A percentile compares a stretch with the other conserved stretches of the same genome.
These are phyloP conservation scores for Heliconius congener DNA, from an alignment of 1,140 invertebrate species.

Conservation along the genomic window DNA sequence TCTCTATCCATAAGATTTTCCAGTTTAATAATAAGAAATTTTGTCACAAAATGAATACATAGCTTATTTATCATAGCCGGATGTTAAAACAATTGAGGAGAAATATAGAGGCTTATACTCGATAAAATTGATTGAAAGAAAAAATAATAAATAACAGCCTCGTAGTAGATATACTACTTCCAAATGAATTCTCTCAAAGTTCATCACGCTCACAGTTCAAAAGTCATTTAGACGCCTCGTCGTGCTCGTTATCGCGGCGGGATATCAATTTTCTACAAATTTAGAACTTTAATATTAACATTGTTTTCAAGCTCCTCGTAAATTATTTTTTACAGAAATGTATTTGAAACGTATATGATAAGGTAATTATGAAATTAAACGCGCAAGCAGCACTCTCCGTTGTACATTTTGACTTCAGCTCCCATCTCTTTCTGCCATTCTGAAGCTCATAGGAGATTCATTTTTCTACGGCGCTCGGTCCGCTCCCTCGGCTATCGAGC, in stretches of 20 bases:
- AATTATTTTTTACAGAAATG: background rate
- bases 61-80: background rate
- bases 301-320: slow-evolving; percentile 10
- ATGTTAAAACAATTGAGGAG: background rate
- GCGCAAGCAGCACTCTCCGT: no score
- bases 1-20: no score
- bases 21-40: no score
- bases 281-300: slow-evolving; percentile 32
- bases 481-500: no score
- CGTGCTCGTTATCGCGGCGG: slow-evolving; percentile 30
- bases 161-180: slow-evolving; percentile 7
- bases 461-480: no score
- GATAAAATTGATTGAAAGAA: background rate
- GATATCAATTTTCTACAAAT: slow-evolving; percentile 37
- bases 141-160: background rate
- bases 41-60: no score
- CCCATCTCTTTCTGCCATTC: no score
- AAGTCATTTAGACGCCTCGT: slow-evolving; percentile 15
- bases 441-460: no score
- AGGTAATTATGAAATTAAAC: no score
- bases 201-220: slow-evolving; percentile 12
- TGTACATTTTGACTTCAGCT: no score
- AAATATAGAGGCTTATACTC: background rate
- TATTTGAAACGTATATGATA: background rate
- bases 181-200: slow-evolving; percentile 28